Evolutionary conservation across 2,888 invertebrate species (phyloP).

Genomic region (Oxycera nigricornis): DNA sequence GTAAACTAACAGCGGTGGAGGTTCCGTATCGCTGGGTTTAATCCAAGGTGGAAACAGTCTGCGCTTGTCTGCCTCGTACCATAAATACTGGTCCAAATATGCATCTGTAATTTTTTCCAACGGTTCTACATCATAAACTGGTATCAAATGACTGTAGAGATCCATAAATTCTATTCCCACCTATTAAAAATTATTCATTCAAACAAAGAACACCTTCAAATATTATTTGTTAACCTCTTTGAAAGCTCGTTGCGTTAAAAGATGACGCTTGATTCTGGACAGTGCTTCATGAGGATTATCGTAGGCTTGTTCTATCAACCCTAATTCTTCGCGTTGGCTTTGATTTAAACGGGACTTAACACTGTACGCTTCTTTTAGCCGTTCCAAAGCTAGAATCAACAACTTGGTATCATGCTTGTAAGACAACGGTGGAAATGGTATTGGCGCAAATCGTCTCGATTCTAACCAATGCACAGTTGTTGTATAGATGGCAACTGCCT

Average conservation of each 20-base stretch:
- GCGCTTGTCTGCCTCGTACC: slow-evolving; percentile 99
- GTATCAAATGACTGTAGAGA: slow-evolving; percentile 96
- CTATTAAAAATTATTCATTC: slow-evolving; percentile 60
- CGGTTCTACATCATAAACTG: slow-evolving; percentile 99
- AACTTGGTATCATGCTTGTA: slow-evolving; percentile 99
- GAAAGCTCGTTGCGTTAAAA: slow-evolving; percentile 96
- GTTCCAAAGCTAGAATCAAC: slow-evolving; percentile 93
- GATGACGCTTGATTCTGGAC: slow-evolving; percentile 98
- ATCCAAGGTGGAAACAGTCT: slow-evolving; percentile 98
- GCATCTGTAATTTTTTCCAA: slow-evolving; percentile 99
- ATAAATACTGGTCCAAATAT: slow-evolving; percentile 98
- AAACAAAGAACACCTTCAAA: slow-evolving; percentile 10
- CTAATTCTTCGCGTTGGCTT: slow-evolving; percentile 97
- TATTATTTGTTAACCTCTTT: slow-evolving; percentile 75
- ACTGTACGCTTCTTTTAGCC: slow-evolving; percentile 97
- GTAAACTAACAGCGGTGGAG: slow-evolving; percentile 89
- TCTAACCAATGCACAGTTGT: slow-evolving; percentile 99
- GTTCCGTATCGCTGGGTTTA: slow-evolving; percentile 98
- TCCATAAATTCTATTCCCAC: slow-evolving; percentile 99
- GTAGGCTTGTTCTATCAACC: slow-evolving; percentile 98
- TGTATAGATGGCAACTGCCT: slow-evolving; percentile 99
- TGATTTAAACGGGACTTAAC: slow-evolving; percentile 98
- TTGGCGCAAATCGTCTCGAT: slow-evolving; percentile 96
- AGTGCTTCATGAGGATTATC: slow-evolving; percentile 99
- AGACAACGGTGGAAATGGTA: slow-evolving; percentile 98